Percentiles rank a stretch among this genome's conserved stretches.
Conservation (phyloP, 2,113 vertebrate genomes). For the Aplodontia rufa region DNA sequence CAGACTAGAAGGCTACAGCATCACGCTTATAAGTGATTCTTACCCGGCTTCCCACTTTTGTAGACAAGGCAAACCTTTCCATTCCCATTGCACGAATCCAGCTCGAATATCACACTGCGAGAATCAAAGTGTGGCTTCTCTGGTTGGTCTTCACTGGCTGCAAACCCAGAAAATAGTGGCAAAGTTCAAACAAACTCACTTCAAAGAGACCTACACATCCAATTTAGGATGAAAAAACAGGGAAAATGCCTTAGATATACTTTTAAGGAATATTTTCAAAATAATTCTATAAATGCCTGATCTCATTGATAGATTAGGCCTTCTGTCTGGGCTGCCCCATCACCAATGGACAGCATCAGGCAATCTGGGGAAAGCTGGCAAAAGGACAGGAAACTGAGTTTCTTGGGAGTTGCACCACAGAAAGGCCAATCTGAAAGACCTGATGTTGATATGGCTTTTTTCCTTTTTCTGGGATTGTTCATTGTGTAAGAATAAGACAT, state of each 20-base stretch:
- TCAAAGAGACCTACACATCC: neutral
- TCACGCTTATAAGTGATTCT: neutral
- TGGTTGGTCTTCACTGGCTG: constrained; percentile 78
- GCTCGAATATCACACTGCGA: constrained; percentile 92
- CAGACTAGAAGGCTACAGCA: neutral
- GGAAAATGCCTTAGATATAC: neutral
- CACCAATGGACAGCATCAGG: neutral
- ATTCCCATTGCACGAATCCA: constrained; percentile 93
- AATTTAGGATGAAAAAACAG: neutral
- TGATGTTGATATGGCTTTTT: neutral
- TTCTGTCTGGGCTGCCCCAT: neutral
- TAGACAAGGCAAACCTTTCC: constrained; percentile 98
- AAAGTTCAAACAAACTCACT: constrained; percentile 34
- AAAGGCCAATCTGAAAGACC: neutral
- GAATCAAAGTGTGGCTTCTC: constrained; percentile 93
- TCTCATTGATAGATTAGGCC: neutral
- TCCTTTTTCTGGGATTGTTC: neutral
- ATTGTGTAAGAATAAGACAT: neutral
- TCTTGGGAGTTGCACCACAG: neutral
- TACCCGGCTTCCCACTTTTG: constrained; percentile 92
- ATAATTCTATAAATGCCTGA: neutral
- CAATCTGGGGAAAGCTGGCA: neutral
- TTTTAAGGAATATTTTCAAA: constrained; percentile 14
- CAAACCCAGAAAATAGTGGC: constrained; percentile 63
- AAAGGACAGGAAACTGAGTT: neutral